Evolutionary conservation across 1,140 invertebrate genomes (phyloP).

Genomic region (Pararge aegeria): DNA sequence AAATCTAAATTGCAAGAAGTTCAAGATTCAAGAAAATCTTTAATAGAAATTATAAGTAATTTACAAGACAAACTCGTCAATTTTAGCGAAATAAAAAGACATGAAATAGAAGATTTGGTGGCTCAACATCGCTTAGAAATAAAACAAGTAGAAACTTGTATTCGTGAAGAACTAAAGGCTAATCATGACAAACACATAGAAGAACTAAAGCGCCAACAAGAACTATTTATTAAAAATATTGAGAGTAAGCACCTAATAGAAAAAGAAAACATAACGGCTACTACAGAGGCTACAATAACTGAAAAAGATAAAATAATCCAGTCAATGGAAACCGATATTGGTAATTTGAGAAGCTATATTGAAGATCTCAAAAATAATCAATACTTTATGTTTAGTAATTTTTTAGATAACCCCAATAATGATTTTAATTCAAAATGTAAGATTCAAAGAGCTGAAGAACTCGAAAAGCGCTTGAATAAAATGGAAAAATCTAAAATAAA

Average conservation of each 20-base stretch:
- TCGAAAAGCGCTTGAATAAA: constrained; percentile 55
- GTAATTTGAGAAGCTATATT: constrained; percentile 35
- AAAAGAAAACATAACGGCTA: constrained; percentile 31
- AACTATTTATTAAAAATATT: constrained; percentile 42
- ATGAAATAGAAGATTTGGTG: constrained; percentile 54
- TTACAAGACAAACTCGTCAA: constrained; percentile 51
- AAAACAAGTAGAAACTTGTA: constrained; percentile 39
- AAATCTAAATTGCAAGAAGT: constrained; percentile 52
- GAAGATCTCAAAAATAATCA: constrained; percentile 49
- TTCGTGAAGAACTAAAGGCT: constrained; percentile 40
- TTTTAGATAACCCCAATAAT: constrained; percentile 42
- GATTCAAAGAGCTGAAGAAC: constrained; percentile 39
- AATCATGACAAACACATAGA: constrained; percentile 50
- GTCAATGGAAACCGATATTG: constrained; percentile 47
- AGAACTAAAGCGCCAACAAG: constrained; percentile 42
- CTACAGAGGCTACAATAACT: constrained; percentile 34
- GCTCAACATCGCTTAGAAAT: constrained; percentile 55
- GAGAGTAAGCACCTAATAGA: constrained; percentile 31
- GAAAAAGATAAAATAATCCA: constrained; percentile 54
- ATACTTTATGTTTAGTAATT: constrained; percentile 39
- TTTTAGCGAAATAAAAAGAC: constrained; percentile 44
- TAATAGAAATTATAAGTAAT: constrained; percentile 46
- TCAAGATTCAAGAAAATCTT: constrained; percentile 42
- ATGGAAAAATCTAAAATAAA: constrained; percentile 54
- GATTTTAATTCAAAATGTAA: constrained; percentile 30